These are phyloP conservation scores for Bungarus multicinctus DNA, from an alignment of 2,113 vertebrate species.

Conservation along the genomic window DNA sequence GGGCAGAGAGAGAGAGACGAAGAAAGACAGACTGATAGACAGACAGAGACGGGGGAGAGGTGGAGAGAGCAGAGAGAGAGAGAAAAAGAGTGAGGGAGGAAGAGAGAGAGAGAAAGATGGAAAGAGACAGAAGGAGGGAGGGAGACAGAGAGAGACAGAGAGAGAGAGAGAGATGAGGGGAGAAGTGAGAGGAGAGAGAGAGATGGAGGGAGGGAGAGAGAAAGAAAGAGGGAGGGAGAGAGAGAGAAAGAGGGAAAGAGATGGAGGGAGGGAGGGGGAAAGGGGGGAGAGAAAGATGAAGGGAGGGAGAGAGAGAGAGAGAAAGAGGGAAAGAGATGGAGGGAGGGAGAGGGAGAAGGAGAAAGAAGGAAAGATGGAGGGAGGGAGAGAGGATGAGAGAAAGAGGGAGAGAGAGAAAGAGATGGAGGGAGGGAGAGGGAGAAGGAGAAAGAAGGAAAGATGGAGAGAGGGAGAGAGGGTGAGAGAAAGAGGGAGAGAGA, in stretches of 20 bases:
- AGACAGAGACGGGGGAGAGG: background rate
- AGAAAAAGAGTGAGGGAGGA: accelerated
- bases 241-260: background rate
- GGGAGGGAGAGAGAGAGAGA: background rate
- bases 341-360: accelerated
- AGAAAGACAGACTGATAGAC: too few species aligned
- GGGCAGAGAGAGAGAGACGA: background rate
- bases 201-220: background rate
- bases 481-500: too few species aligned
- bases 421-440: accelerated
- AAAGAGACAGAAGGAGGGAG: accelerated
- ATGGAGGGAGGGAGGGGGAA: accelerated
- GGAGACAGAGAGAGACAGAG: accelerated
- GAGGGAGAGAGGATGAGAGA: accelerated
- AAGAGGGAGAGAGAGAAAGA: too few species aligned
- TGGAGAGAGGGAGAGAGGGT: accelerated
- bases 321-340: accelerated
- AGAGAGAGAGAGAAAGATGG: accelerated
- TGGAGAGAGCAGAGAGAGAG: background rate
- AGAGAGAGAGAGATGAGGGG: background rate
- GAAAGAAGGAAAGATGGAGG: too few species aligned
- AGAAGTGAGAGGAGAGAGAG: background rate
- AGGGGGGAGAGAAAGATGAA: too few species aligned
- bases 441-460: too few species aligned
- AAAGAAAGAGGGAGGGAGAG: accelerated